Conservation (phyloP, 1,140 invertebrate species). For the Hestina assimilis region DNA sequence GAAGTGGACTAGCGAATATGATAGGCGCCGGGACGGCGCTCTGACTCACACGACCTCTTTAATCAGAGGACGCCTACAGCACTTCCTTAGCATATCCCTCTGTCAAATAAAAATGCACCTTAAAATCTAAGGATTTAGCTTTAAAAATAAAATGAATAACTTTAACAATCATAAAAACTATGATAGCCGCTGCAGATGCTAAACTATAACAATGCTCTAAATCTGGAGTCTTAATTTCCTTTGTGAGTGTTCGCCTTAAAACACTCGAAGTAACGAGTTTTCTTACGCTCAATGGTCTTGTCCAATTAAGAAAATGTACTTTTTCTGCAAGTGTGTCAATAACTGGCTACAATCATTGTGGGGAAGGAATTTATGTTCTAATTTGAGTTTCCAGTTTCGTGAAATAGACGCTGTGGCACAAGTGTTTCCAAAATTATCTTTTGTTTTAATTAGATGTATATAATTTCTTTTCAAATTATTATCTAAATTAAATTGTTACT, state of each 20-base stretch:
- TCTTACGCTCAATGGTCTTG: background rate
- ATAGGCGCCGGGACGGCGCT: conserved; percentile 59
- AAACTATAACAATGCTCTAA: conserved; percentile 34
- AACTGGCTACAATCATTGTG: background rate
- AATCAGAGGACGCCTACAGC: conserved; percentile 41
- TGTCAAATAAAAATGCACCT: conserved; percentile 34
- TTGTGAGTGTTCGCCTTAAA: conserved; percentile 16
- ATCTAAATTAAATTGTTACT: too few species aligned
- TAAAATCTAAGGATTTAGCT: conserved; percentile 2
- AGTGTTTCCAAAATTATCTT: too few species aligned
- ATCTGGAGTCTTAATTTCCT: conserved; percentile 30
- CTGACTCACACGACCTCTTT: conserved; percentile 65
- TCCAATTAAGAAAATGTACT: background rate
- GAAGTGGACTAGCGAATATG: conserved; percentile 38
- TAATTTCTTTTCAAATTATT: too few species aligned
- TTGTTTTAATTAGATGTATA: too few species aligned
- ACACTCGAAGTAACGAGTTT: conserved; percentile 4
- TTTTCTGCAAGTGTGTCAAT: background rate
- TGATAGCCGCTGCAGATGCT: conserved; percentile 32
- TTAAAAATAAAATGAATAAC: conserved; percentile 2
- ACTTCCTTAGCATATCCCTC: conserved; percentile 38
- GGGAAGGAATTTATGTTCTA: background rate
- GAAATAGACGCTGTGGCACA: background rate
- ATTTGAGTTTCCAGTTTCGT: background rate
- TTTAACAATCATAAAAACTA: conserved; percentile 27